Conservation (phyloP, 2,888 invertebrate species). For the Drosophila niveifrons region DNA sequence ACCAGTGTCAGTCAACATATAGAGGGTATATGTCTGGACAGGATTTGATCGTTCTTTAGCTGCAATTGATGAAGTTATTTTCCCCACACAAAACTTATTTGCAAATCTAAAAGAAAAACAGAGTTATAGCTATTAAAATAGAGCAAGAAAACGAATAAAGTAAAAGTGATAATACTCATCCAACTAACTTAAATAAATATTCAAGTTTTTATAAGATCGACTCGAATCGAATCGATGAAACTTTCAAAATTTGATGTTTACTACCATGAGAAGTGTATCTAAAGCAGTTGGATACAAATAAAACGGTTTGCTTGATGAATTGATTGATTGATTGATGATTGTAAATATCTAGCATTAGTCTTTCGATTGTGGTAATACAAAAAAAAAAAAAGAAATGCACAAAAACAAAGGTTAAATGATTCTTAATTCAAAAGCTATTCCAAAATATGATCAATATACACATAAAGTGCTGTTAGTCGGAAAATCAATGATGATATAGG, state of each 20-base stretch:
- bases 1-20: background rate
- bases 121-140: slow-evolving; percentile 1
- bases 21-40: slow-evolving; percentile 6
- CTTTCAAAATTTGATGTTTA: slow-evolving; percentile 20
- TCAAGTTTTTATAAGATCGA: slow-evolving; percentile 51
- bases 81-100: slow-evolving; percentile 30
- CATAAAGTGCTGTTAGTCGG: slow-evolving; percentile 13
- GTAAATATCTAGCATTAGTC: slow-evolving; percentile 50
- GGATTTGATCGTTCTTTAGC: slow-evolving; percentile 15
- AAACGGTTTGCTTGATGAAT: slow-evolving; percentile 23
- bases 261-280: slow-evolving; percentile 7
- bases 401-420: slow-evolving; percentile 8
- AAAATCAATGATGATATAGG: slow-evolving; percentile 1
- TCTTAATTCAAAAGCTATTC: slow-evolving; percentile 15
- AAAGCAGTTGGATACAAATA: background rate
- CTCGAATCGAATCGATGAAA: slow-evolving; percentile 25
- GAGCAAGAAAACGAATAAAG: slow-evolving; percentile 52
- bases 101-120: slow-evolving; percentile 34
- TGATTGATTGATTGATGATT: slow-evolving; percentile 27
- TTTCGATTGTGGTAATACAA: slow-evolving; percentile 30
- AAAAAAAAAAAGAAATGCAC: slow-evolving; percentile 1
- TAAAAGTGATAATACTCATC: slow-evolving; percentile 68
- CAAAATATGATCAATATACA: slow-evolving; percentile 6
- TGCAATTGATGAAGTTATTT: slow-evolving; percentile 1
- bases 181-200: slow-evolving; percentile 46